phyloP scores from a whole-genome alignment of 2,113 vertebrate species.

The Gallinago media region DNA sequence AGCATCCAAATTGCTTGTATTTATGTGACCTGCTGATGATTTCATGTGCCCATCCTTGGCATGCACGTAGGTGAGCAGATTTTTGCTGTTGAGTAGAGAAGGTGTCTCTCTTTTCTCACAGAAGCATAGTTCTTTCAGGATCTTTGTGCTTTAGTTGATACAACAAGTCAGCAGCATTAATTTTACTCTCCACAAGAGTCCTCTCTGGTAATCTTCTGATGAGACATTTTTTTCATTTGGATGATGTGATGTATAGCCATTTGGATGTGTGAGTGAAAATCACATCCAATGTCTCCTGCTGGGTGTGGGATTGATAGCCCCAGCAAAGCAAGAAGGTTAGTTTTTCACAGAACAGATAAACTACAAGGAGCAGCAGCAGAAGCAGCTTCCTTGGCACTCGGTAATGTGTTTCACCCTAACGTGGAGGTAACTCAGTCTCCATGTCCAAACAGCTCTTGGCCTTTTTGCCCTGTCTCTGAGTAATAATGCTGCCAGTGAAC shows the following conservation, averaged over 20 bases:
- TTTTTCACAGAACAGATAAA: neutral
- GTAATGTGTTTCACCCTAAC: neutral
- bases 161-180: neutral
- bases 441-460: neutral
- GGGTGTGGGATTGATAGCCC: neutral
- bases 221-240: constrained; percentile 5
- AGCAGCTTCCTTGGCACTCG: neutral
- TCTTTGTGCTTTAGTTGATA: neutral
- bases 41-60: neutral
- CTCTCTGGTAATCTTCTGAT: neutral
- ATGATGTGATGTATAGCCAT: neutral
- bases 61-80: neutral
- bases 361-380: neutral
- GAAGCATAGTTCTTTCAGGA: neutral
- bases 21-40: neutral
- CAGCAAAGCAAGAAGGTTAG: neutral
- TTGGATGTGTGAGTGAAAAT: neutral
- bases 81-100: neutral
- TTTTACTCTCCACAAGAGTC: neutral
- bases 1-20: neutral
- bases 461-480: neutral
- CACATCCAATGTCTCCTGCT: neutral
- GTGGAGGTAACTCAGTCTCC: neutral
- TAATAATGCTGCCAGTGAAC: neutral
- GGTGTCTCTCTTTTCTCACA: neutral